Evolutionary conservation across 2,113 vertebrate species (phyloP), one percentile per base, ranked within the genome.

Genomic region (Isichthys henryi): DNA sequence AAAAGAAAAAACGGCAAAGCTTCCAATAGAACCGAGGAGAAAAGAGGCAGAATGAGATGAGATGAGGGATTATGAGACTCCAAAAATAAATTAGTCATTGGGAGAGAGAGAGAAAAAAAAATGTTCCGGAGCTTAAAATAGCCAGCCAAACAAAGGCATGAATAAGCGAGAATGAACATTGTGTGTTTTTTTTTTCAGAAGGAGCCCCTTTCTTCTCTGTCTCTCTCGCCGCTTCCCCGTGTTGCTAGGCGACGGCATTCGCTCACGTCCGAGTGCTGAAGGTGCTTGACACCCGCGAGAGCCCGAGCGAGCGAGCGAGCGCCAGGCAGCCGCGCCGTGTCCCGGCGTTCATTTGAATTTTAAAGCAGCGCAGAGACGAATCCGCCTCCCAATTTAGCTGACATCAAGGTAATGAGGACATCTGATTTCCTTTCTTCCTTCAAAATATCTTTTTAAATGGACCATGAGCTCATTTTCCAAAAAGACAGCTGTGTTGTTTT

Each of bases 171-270:
- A 94, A 93, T 90, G 92, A 92, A 92, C 88, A 74, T 89, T 89
- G 89, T 56, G 91, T 92, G 58, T 66, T 70, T n/a, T 92, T 91
- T 92, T 92, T 90, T 90, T 91, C 82, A 89, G 93, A 93, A 94
- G 95, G 94, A 95, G 92, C 94, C 93, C 94, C 92, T 90, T 93
- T 91, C 49, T 90, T 91, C 89, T 85, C 91, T 88, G 86, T 52
- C 46, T 45, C 86, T 91, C 92, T 88, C 91, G 90, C 93, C 93
- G 94, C 92, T 91, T 93, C 95, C 93, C 90, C 90, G 43, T 92
- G 96, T 96, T 96, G 95, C 96, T 95, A 96, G 95, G 96, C 93
- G 93, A 96, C 95, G 90, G 92, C 95, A 94, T 93, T 95, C 93
- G 89, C 94, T 91, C 93, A 91, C 92, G 88, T 94, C 93, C 91